Base-by-base conservation (phyloP, 2,113 vertebrate genomes). In the Paraplagusia blochii region DNA sequence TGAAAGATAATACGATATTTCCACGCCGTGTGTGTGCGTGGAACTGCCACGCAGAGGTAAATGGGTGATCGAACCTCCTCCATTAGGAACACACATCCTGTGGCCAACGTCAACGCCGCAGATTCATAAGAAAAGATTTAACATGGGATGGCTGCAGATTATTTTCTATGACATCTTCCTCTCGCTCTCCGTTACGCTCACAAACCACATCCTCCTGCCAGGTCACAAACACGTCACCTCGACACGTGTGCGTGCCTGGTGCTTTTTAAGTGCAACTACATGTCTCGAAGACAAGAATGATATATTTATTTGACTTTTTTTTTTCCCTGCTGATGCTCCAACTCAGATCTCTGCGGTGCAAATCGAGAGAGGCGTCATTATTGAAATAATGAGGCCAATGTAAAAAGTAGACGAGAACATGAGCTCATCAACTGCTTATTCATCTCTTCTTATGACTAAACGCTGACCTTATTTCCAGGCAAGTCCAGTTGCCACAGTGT, bases 141-240 rank as follows among this genome's bases (percentile, higher is more conserved):
- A 71, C 64, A 86, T 80, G 76, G 74, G 81, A 80, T 81, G 72
- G 48, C 76, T 80, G 76, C 69, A 36, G 43, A 67, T 70, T 44
- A 72, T 82, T 89, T 90, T 90, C 88, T 91, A 69, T 90, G 83
- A 88, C 85, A 80, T 38, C 81, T 90, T 90, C 80, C 86, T 88
- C 78, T 73, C 19, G 59, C 39, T 19, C 88, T 90, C 88, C 88
- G 58, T 91, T 90, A 88, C 89, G 86, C 81, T 77, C 8, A 71
- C 65, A 80, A 87, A 90, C 89, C 90, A 81, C 90, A 88, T 84
- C 85, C 81, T 91, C 85, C 88, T 90, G 79, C 54, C 68, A 72
- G 53, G 74, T 67, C 38, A 64, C 47, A 53, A 36, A 13, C 63
- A 10, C 49, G 55, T 82, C 74, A 74, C 54, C 9, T 34, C 49